A percentile compares a stretch with the other conserved stretches of the same genome.
phyloP scores from a whole-genome alignment of 2,797 vertebrate genomes.

The Phrynocephalus guinanensis region DNA sequence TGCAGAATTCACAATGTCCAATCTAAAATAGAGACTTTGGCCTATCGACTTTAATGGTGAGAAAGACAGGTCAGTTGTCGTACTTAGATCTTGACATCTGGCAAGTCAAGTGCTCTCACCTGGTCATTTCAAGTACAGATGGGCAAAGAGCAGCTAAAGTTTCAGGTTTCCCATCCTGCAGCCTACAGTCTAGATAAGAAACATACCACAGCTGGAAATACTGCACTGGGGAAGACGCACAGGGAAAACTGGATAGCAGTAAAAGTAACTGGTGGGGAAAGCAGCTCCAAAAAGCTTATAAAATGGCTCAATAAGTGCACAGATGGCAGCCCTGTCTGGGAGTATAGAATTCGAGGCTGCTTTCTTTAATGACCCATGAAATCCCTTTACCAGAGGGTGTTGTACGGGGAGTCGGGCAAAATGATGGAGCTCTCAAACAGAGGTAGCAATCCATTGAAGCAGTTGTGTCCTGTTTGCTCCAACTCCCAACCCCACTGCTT shows the following conservation, averaged over 20 bases:
- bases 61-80: background rate
- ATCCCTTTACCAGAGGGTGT: constrained; percentile 50
- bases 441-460: background rate
- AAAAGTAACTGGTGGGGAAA: constrained; percentile 43
- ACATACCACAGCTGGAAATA: constrained; percentile 4
- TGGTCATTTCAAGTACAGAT: background rate
- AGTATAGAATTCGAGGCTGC: constrained; percentile 56
- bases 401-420: constrained; percentile 35
- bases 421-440: constrained; percentile 14
- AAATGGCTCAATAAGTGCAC: constrained; percentile 50
- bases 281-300: constrained; percentile 43
- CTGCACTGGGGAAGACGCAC: constrained; percentile 19
- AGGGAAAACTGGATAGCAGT: constrained; percentile 39
- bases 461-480: background rate
- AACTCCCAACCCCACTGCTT: background rate
- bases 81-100: background rate
- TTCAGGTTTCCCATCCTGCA: background rate
- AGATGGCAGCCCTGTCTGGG: constrained; percentile 45
- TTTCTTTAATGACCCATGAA: constrained; percentile 55
- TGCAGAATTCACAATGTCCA: background rate
- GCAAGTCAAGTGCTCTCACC: background rate
- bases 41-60: constrained; percentile 9
- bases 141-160: background rate
- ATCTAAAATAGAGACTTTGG: background rate
- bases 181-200: background rate